phyloP scores from a whole-genome alignment of 2,113 vertebrate species.

The Festucalex cinctus region DNA sequence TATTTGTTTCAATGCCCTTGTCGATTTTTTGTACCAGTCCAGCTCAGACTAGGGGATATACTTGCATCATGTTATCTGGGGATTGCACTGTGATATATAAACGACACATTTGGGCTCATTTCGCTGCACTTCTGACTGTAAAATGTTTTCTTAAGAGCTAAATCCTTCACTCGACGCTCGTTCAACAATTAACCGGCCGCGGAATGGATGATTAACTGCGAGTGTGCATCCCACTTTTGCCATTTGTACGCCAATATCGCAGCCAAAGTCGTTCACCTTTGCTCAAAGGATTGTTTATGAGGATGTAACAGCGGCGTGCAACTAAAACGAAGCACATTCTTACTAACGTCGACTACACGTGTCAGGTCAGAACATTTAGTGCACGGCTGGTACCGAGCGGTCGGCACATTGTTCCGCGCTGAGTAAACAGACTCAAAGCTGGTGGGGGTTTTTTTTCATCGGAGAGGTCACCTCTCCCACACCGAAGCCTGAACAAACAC shows the following conservation, averaged over 20 bases:
- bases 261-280: background rate
- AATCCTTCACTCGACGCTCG: background rate
- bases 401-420: conserved; percentile 8
- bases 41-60: no score
- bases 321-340: background rate
- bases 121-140: no score
- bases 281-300: background rate
- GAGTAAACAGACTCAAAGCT: conserved; percentile 28
- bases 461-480: conserved; percentile 5
- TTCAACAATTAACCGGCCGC: conserved; percentile 39
- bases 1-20: no score
- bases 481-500: conserved; percentile 49
- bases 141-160: background rate
- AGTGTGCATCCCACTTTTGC: background rate
- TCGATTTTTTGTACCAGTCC: no score
- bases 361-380: background rate
- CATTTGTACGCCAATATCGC: background rate
- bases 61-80: no score
- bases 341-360: background rate
- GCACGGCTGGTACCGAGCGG: background rate
- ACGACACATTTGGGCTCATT: no score
- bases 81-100: no score
- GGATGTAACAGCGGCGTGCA: background rate
- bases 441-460: conserved; percentile 9
- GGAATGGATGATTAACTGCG: conserved; percentile 39